phyloP scores from a whole-genome alignment of 1,140 invertebrate species.

The Olivierus martensii region DNA sequence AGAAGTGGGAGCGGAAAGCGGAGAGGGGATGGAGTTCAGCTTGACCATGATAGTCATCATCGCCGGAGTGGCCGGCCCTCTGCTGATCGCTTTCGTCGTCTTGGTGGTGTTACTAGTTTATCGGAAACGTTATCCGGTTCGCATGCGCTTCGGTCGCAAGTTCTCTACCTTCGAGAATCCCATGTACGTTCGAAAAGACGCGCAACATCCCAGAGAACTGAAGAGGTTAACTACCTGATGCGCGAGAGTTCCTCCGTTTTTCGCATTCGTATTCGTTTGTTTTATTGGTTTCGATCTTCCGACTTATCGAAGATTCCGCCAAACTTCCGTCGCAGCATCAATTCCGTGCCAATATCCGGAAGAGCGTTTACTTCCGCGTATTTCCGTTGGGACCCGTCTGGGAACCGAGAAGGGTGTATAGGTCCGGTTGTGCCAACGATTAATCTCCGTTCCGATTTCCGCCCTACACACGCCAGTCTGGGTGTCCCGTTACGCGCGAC shows the following conservation, averaged over 20 bases:
- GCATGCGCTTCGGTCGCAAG: slow-evolving; percentile 28
- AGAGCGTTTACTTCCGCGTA: no score
- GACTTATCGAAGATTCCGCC: no score
- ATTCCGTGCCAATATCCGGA: no score
- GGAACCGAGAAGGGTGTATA: no score
- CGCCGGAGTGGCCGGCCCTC: slow-evolving; percentile 2
- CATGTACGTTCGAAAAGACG: slow-evolving; percentile 21
- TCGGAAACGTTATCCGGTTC: slow-evolving; percentile 27
- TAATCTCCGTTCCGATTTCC: no score
- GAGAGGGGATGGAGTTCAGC: neutral
- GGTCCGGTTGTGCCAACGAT: no score
- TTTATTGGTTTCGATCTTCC: neutral
- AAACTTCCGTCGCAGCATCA: no score
- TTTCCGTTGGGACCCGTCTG: no score
- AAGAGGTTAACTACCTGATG: slow-evolving; percentile 6
- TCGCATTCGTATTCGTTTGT: neutral
- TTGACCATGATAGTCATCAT: slow-evolving; percentile 7
- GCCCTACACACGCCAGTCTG: no score
- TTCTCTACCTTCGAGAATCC: slow-evolving; percentile 32
- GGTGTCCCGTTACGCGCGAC: no score
- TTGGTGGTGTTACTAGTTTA: slow-evolving; percentile 19
- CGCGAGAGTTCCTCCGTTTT: neutral
- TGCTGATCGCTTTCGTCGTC: neutral
- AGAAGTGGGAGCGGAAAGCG: neutral
- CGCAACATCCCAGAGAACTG: slow-evolving; percentile 9